phyloP scores from a whole-genome alignment of 2,888 invertebrate genomes.

The Ypsolopha scabrella region DNA sequence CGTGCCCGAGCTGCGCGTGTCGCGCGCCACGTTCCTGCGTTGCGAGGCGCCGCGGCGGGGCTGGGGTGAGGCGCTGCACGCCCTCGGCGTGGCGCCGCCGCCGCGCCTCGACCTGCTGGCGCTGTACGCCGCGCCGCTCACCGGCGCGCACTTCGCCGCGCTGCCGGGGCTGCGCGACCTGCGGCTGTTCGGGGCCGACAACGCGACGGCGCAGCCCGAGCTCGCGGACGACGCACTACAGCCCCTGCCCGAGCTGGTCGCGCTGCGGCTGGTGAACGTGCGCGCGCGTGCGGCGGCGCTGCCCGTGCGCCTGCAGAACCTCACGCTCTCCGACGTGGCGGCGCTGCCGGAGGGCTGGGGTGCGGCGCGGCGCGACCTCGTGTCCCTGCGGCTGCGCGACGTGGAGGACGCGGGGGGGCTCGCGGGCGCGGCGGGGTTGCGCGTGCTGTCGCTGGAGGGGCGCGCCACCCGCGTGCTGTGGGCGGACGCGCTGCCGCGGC shows the following conservation, averaged over 20 bases:
- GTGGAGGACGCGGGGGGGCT: not conserved
- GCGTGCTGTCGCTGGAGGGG: not conserved
- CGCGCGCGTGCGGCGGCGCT: not conserved
- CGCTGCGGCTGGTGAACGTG: not conserved
- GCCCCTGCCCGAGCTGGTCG: not conserved
- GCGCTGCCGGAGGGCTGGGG: not conserved
- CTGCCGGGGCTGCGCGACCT: not conserved
- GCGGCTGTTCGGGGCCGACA: not conserved
- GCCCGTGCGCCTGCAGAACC: not conserved
- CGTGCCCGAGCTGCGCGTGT: too few species aligned
- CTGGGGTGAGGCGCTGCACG: not conserved
- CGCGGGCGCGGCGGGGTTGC: not conserved
- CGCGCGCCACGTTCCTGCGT: not conserved
- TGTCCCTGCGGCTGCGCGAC: not conserved
- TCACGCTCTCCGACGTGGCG: not conserved
- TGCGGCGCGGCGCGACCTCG: not conserved
- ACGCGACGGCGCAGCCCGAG: too few species aligned
- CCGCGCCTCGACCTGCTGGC: conserved; percentile 7
- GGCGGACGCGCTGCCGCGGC: not conserved
- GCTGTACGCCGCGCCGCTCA: not conserved
- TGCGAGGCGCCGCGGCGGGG: not conserved
- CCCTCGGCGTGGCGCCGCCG: conserved; percentile 1
- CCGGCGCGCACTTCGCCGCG: conserved; percentile 2
- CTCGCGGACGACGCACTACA: too few species aligned
- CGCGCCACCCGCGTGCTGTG: not conserved